phyloP scores from a whole-genome alignment of 1,140 invertebrate genomes.

The Pygmarrhopalites habei region DNA sequence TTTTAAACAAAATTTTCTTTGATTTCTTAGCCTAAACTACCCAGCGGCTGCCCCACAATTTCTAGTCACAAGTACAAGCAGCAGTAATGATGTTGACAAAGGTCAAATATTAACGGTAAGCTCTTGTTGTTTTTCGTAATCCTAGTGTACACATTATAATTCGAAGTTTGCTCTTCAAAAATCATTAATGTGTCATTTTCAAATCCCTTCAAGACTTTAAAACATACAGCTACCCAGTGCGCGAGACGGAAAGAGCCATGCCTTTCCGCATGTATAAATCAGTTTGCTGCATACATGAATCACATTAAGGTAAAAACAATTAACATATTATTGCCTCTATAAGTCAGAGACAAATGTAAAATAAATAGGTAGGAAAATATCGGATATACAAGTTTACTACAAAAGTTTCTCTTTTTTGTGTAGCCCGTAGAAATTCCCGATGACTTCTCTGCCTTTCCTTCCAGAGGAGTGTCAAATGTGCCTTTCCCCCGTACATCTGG shows the following conservation, averaged over 20 bases:
- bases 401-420: no score
- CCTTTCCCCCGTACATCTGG: conserved; percentile 90
- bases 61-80: conserved; percentile 48
- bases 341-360: no score
- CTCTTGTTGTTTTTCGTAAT: no score
- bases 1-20: no score
- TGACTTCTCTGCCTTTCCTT: conserved; percentile 28
- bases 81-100: conserved; percentile 33
- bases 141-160: no score
- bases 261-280: conserved; percentile 68
- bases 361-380: no score
- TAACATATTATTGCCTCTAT: no score
- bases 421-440: conserved; percentile 22
- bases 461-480: conserved; percentile 55
- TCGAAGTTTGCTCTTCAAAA: no score
- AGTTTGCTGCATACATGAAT: conserved; percentile 62
- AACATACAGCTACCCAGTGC: conserved; percentile 62
- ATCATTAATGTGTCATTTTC: not conserved
- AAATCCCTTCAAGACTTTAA: conserved; percentile 50
- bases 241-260: conserved; percentile 70
- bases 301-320: conserved; percentile 35
- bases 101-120: conserved; percentile 53
- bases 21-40: conserved; percentile 62
- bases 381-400: no score
- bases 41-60: conserved; percentile 63